Evolutionary conservation across 2,888 invertebrate genomes (phyloP), one percentile per base, ranked within the genome.

Genomic region (Apodemia hepburni): DNA sequence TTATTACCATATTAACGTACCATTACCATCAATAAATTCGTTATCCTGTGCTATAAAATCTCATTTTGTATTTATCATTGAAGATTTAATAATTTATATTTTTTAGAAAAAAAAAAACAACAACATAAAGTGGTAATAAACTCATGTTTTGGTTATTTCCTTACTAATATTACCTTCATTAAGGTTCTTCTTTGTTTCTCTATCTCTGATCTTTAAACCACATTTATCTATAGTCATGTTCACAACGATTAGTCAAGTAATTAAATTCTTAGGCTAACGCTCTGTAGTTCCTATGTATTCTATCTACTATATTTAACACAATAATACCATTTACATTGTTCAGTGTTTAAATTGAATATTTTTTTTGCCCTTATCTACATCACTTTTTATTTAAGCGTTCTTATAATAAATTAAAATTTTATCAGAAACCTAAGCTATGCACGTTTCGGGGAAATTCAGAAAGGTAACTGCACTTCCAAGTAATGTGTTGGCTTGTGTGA

Each of bases 401-500:
- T 38, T 3, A 12, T 15, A 42, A 42, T 42, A 15, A 42, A 42
- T 42, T 42, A 5, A 42, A 42, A 42, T 42, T 6, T 42, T 42
- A 12, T 15, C 42, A 15, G 12, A 1, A 15, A 27, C 27, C 27
- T 12, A 5, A 22, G 22, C 12, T 61, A 58, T 18, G n/a, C 49
- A 58, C 58, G 35, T 68, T 62, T 66, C 62, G 58, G 59, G 73
- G 70, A 77, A 68, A 71, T 65, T 72, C 74, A 71, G 79, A 81
- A 42, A 84, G 87, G 85, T 86, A 83, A 87, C 83, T 88, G 87
- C 82, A 85, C 85, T 87, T 82, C 81, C 73, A 67, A 73, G 82
- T 78, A 83, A 78, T 71, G 68, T 70, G 74, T 72, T 70, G 80
- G 80, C 73, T 80, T 77, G 73, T 79, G 76, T 78, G 71, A 77